phyloP scores from a whole-genome alignment of 1,140 invertebrate genomes.

The Pseudomyrmex dendroicus region DNA sequence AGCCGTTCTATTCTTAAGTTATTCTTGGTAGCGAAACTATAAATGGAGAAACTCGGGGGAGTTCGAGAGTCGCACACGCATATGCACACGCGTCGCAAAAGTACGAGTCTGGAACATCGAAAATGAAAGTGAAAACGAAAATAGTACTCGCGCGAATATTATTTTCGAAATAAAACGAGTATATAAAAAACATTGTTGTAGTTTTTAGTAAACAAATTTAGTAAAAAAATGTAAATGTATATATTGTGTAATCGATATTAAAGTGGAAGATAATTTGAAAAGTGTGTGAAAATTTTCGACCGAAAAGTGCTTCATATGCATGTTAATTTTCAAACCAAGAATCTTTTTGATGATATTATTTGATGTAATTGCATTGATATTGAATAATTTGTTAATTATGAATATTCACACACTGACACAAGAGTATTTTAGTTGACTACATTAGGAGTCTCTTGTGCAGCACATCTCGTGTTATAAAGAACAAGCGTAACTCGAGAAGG shows the following conservation, averaged over 20 bases:
- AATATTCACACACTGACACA: not conserved
- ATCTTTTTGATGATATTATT: not conserved
- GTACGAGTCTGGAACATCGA: slow-evolving; percentile 38
- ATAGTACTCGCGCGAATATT: not conserved
- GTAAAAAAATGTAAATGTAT: too few relatives aligned
- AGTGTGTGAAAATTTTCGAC: slow-evolving; percentile 20
- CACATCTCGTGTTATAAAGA: slow-evolving; percentile 29
- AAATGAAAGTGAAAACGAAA: slow-evolving; percentile 47
- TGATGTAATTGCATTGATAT: slow-evolving; percentile 22
- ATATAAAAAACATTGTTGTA: too few relatives aligned
- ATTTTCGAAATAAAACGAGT: too few relatives aligned
- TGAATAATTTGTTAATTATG: slow-evolving; percentile 19
- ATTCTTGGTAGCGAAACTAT: slow-evolving; percentile 18
- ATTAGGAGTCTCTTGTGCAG: slow-evolving; percentile 22
- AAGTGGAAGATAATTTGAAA: slow-evolving; percentile 7
- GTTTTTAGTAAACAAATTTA: not conserved
- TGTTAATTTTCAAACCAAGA: not conserved
- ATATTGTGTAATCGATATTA: not conserved
- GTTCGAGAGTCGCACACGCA: slow-evolving; percentile 6
- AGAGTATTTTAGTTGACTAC: not conserved
- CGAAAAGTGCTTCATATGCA: not conserved
- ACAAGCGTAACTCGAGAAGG: slow-evolving; percentile 32
- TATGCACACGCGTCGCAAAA: slow-evolving; percentile 10
- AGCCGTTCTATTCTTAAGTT: not conserved
- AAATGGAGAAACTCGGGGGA: not conserved